Evolutionary conservation across 2,797 vertebrate species (phyloP).

Genomic region (Orestias chungarensis): DNA sequence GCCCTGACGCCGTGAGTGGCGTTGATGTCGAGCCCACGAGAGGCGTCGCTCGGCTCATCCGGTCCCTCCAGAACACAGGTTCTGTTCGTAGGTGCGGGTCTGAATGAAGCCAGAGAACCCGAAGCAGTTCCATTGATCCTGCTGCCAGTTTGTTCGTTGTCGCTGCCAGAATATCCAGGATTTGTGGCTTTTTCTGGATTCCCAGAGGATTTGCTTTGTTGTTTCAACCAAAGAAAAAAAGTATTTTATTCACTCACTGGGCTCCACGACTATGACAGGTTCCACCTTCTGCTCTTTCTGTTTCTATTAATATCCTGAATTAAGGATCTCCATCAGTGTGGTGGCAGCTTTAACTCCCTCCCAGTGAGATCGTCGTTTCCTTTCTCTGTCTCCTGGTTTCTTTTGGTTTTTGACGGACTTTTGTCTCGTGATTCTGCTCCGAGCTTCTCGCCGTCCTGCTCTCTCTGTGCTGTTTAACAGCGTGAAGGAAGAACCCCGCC

Average conservation of each 20-base stretch:
- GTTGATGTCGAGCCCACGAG: no score
- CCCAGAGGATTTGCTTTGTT: slow-evolving; percentile 51
- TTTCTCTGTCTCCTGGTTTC: slow-evolving; percentile 28
- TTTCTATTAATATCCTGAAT: slow-evolving; percentile 40
- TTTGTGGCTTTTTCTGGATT: slow-evolving; percentile 26
- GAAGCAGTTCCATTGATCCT: no score
- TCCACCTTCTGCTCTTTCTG: slow-evolving; percentile 15
- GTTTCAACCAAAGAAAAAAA: slow-evolving; percentile 15
- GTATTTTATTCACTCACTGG: slow-evolving; percentile 44
- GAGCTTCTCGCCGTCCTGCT: no score
- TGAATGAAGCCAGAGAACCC: no score
- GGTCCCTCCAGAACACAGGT: no score
- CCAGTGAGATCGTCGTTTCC: neutral
- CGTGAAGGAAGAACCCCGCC: slow-evolving; percentile 21
- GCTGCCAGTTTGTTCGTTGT: no score
- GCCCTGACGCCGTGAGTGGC: no score
- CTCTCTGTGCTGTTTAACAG: slow-evolving; percentile 64
- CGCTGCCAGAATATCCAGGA: slow-evolving; percentile 41
- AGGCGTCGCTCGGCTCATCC: no score
- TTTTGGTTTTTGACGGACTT: slow-evolving; percentile 62
- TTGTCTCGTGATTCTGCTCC: slow-evolving; percentile 72
- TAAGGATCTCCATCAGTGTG: slow-evolving; percentile 34
- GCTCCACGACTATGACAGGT: slow-evolving; percentile 35
- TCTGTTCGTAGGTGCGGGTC: no score
- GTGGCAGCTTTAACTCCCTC: neutral